Evolutionary conservation across 2,888 invertebrate species (phyloP).

Genomic region (Adineta ricciae): DNA sequence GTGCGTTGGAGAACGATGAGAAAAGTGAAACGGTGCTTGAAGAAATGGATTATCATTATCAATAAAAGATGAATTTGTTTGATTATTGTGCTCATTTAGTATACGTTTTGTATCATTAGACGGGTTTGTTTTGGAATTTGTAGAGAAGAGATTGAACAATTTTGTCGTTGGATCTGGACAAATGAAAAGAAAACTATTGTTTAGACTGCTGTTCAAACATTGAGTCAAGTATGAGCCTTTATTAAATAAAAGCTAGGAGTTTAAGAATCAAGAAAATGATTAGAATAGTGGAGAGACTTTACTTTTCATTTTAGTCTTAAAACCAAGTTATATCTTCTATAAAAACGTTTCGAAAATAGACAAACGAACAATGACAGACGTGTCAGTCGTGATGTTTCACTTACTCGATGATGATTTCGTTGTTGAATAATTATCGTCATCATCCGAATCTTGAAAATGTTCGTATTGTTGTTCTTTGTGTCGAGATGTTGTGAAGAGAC

Average conservation of each 20-base stretch:
- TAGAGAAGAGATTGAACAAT: neutral
- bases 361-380: neutral
- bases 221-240: neutral
- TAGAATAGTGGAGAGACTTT: neutral
- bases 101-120: neutral
- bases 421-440: neutral
- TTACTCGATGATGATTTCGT: neutral
- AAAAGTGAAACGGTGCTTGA: neutral
- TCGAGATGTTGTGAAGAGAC: neutral
- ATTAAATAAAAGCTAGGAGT: neutral
- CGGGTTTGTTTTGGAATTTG: neutral
- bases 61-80: neutral
- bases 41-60: constrained; percentile 14
- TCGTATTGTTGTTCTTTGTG: constrained; percentile 21
- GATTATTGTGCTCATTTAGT: neutral
- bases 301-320: neutral
- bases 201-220: neutral
- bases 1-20: neutral
- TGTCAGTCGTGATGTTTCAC: neutral
- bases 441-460: constrained; percentile 17
- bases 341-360: neutral
- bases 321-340: neutral
- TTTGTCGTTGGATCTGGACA: neutral
- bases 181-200: neutral
- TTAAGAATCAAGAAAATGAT: neutral